These are phyloP conservation scores for Anser brachyrhynchus DNA, from an alignment of 2,113 vertebrate species.

Conservation along the genomic window DNA sequence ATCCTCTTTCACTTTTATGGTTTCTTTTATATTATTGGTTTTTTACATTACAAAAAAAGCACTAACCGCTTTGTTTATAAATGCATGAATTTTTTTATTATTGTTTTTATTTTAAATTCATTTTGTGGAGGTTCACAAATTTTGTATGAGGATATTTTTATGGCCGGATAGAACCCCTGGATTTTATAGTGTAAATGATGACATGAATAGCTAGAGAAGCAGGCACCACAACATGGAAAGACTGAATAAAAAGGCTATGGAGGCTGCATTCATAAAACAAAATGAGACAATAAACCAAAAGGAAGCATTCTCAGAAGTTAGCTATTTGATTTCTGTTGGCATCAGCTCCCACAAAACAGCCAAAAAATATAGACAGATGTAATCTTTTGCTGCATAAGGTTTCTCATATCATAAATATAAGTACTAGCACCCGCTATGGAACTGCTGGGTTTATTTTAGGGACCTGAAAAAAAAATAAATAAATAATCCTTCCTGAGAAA, in stretches of 20 bases:
- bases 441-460: not conserved
- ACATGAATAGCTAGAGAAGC: not conserved
- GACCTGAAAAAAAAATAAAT: not conserved
- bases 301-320: not conserved
- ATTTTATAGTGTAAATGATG: not conserved
- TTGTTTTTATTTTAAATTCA: not conserved
- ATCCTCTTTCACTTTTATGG: not conserved
- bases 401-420: constrained; percentile 30
- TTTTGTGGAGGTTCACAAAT: not conserved
- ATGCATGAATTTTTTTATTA: not conserved
- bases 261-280: constrained; percentile 43
- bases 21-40: not conserved
- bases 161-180: not conserved
- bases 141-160: not conserved
- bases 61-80: not conserved
- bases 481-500: not conserved
- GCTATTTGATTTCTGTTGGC: constrained; percentile 33
- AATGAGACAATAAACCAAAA: constrained; percentile 42
- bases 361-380: constrained; percentile 1
- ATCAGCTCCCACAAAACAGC: not conserved
- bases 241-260: not conserved
- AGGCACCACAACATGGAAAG: not conserved
- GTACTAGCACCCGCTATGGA: not conserved
- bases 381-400: constrained; percentile 3
- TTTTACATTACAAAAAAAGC: not conserved